These are phyloP conservation scores for Tyto alba DNA, from an alignment of 2,113 vertebrate genomes.

Conservation along the genomic window DNA sequence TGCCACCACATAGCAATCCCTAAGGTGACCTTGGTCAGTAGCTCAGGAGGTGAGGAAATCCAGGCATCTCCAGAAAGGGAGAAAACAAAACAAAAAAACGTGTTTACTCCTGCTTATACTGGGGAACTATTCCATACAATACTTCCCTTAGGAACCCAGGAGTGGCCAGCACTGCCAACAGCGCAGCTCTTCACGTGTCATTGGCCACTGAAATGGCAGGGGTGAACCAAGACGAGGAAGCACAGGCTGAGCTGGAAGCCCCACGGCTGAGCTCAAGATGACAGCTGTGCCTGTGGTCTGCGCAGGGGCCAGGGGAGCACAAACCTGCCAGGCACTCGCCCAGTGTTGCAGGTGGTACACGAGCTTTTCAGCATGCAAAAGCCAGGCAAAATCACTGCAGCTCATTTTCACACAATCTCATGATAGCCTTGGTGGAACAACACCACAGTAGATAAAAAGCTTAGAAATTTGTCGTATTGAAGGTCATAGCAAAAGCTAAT, in stretches of 20 bases:
- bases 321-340: not conserved
- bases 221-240: not conserved
- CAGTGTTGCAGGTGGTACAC: rapidly evolving
- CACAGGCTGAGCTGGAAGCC: not conserved
- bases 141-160: not conserved
- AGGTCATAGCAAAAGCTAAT: constrained; percentile 20
- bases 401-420: not conserved
- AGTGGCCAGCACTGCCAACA: not conserved
- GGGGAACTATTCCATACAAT: not conserved
- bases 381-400: not conserved
- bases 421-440: not conserved
- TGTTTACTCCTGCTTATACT: not conserved
- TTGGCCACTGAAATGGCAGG: not conserved
- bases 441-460: not conserved
- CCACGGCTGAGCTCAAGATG: rapidly evolving
- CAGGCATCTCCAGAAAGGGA: not conserved
- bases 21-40: not conserved
- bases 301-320: not conserved
- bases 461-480: not conserved
- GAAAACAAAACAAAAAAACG: not conserved
- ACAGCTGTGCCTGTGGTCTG: not conserved
- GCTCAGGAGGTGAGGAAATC: not conserved
- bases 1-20: not conserved
- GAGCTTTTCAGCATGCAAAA: not conserved
- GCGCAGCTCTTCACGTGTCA: not conserved